Evolutionary conservation across 2,113 vertebrate genomes (phyloP), one percentile per base, ranked within the genome.

Genomic region (Prolemur simus): DNA sequence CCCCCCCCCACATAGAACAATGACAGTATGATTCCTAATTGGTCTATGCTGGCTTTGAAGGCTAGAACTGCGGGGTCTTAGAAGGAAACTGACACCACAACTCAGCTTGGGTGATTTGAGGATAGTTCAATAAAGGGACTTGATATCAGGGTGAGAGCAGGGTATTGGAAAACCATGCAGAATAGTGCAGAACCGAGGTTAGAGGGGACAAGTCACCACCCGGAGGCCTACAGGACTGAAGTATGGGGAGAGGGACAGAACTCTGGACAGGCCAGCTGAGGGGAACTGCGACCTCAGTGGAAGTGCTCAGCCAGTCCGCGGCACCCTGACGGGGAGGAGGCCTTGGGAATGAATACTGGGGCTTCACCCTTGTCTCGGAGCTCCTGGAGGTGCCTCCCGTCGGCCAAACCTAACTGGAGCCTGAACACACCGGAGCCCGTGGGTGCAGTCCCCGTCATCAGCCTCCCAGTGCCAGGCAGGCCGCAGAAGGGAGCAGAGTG

Each of bases 381-480:
- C 32, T 29, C 52, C 49, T 82, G 17, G 0, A 6, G 29, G 3
- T 63, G 17, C 6, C 52, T 63, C 32, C 29, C 3, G 25, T 0
- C 23, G 27, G 58, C 37, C 39, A 74, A 80, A 37, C 10, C 12
- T 64, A 23, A 29, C 6, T 6, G 20, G 25, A 87, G 34, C 25
- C 25, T 34, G 23, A 25, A 90, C 37, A 71, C 45, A 37, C 37
- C 13, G 23, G 12, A 29, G 25, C 8, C 11, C 71, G 34, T 3
- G 1, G 63, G 0, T 5, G 5, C 23, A 66, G 58, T 23, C 23
- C 8, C 0, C 2, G 0, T 64, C 32, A 2, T 39, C n/a, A n/a
- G 66, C 11, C 18, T 85, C 60, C 11, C 39, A 27, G 45, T 14
- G 11, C 8, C 27, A 52, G 13, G 11, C 32, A 66, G 39, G 68